Conservation (phyloP, 2,113 vertebrate species). For the Orcinus orca region DNA sequence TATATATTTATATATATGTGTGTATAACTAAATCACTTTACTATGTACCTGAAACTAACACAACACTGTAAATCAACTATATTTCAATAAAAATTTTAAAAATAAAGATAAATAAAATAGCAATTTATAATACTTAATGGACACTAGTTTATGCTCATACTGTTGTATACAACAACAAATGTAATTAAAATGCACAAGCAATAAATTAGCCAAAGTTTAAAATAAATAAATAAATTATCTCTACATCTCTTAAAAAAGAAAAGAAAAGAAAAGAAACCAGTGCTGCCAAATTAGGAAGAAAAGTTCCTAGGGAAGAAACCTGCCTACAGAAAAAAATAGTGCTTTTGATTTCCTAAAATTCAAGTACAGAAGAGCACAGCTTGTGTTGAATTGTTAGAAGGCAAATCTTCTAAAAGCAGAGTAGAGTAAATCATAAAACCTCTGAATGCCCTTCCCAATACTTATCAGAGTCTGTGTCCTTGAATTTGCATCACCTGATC, state of each 20-base stretch:
- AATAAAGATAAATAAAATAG: neutral
- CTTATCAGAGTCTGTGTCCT: neutral
- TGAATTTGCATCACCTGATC: conserved; percentile 54
- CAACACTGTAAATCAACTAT: neutral
- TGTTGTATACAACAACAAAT: neutral
- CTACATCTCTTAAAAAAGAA: neutral
- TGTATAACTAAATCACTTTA: neutral
- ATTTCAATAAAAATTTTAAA: neutral
- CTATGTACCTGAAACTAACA: neutral
- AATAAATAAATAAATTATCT: neutral
- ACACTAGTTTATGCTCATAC: neutral
- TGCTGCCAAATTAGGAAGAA: conserved; percentile 14
- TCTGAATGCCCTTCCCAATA: conserved; percentile 35
- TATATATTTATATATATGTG: neutral
- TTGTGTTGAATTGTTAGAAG: conserved; percentile 19
- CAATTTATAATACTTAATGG: neutral
- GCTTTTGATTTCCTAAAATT: conserved; percentile 24
- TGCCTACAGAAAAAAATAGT: conserved; percentile 23
- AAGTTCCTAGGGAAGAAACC: conserved; percentile 28
- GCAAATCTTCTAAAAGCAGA: conserved; percentile 45
- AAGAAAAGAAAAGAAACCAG: neutral
- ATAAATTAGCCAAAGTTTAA: neutral
- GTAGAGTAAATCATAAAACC: neutral
- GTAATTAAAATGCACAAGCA: neutral
- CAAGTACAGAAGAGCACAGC: conserved; percentile 24